Evolutionary conservation across 2,888 invertebrate species (phyloP), one percentile per base, ranked within the genome.

Genomic region (Cecidostiba fungosa): DNA sequence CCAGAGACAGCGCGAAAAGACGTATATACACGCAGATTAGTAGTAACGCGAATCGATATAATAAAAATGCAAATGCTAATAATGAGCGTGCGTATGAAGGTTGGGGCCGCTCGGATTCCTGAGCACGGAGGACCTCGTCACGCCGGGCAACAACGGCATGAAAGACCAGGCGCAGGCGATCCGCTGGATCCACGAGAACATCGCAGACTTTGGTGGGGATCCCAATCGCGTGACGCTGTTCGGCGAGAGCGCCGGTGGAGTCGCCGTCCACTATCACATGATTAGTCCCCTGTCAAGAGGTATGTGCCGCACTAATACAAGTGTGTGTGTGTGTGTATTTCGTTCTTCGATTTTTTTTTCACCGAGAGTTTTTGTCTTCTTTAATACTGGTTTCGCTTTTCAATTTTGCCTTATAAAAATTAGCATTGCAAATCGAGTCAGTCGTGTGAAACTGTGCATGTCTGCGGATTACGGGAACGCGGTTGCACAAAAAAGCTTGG

Each of bases 211-310:
- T 86, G 95, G 96, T 0, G 96, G 96, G 0, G 94, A 96, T 91
- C 95, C 95, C 0, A 91, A 94, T 36, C 94, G 95, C 10, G 95
- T 96, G 0, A 96, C 96, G 0, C 94, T 96, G 79, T 96, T 96
- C 87, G 96, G 96, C 0, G 96, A 96, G 89, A 96, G 96, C 89
- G 96, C 96, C 0, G 96, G 96, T 4, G 96, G 96, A 0, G 95
- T 95, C 0, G 96, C 96, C 89, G 95, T 95, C 0, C 95, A 96
- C 66, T 96, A 95, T 86, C 96, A 96, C 87, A 96, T 96, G 96
- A 92, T 96, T 69, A 96, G 96, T n/a, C 93, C 94, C 59, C 93
- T 94, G 50, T 95, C 95, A 43, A 92, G 90, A 89, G 95, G 95
- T 95, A 92, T 43, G 43, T 6, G 32, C 32, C 47, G 47, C 8